Conservation (phyloP, 2,888 invertebrate genomes). For the Baronia brevicornis region DNA sequence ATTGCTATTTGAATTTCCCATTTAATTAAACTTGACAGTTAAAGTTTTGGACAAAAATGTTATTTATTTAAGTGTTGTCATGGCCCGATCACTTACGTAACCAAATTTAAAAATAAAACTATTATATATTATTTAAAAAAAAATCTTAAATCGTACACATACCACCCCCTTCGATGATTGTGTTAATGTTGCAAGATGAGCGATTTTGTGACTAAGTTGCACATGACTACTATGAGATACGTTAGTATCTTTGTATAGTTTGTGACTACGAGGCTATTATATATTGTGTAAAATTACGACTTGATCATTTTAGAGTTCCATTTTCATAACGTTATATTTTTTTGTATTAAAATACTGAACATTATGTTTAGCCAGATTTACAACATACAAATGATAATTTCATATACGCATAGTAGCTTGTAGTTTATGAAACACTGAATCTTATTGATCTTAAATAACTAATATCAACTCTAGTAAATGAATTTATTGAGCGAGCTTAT, state of each 20-base stretch:
- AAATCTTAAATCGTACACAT: constrained; percentile 60
- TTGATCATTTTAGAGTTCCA: constrained; percentile 44
- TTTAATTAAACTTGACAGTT: constrained; percentile 31
- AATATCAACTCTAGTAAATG: constrained; percentile 59
- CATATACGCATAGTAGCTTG: too few species aligned
- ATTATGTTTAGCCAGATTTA: too few species aligned
- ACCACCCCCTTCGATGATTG: constrained; percentile 66
- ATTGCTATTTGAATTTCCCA: too few species aligned
- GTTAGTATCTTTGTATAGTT: too few species aligned
- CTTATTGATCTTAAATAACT: constrained; percentile 46
- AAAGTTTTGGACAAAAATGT: constrained; percentile 63
- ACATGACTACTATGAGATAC: constrained; percentile 58
- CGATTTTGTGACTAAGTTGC: constrained; percentile 60
- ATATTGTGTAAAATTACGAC: constrained; percentile 49
- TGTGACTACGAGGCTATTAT: too few species aligned
- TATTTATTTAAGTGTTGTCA: constrained; percentile 42
- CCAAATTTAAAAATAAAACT: constrained; percentile 51
- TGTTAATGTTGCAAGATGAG: constrained; percentile 56
- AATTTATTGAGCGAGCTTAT: constrained; percentile 73
- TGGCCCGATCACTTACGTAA: constrained; percentile 68
- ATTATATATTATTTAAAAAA: constrained; percentile 53
- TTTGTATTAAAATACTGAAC: constrained; percentile 41
- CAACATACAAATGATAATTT: too few species aligned
- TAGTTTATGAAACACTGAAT: constrained; percentile 6
- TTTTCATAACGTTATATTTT: constrained; percentile 11